Percentiles rank a stretch among this genome's conserved stretches.
These are phyloP conservation scores for Etheostoma nigrum DNA, from an alignment of 2,797 vertebrate species.

Conservation along the genomic window DNA sequence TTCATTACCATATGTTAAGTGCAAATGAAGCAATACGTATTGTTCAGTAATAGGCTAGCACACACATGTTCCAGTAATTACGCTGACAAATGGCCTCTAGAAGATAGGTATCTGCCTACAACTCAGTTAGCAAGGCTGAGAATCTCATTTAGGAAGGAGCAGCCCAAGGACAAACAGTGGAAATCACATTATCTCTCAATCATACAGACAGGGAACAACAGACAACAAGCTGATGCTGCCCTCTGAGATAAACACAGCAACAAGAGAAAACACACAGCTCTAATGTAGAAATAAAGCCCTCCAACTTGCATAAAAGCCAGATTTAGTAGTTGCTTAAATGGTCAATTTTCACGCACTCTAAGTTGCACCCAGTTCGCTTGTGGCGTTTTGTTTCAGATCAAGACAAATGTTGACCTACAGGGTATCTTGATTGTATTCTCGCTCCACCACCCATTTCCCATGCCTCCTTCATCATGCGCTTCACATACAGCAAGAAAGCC, in stretches of 20 bases:
- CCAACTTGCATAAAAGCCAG: conserved; percentile 26
- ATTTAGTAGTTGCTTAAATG: conserved; percentile 36
- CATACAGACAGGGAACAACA: conserved; percentile 56
- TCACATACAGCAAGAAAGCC: conserved; percentile 18
- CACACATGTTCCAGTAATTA: conserved; percentile 66
- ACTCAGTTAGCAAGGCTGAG: conserved; percentile 69
- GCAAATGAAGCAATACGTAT: conserved; percentile 4
- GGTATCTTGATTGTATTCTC: neutral
- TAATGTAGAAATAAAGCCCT: conserved; percentile 46
- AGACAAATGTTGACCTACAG: conserved; percentile 22
- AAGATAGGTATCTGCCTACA: conserved; percentile 69
- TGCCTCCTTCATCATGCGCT: neutral
- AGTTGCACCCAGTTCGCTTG: conserved; percentile 8
- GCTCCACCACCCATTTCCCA: conserved; percentile 12
- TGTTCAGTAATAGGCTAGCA: conserved; percentile 14
- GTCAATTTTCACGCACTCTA: conserved; percentile 2
- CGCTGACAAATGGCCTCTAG: conserved; percentile 65
- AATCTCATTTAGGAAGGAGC: conserved; percentile 69
- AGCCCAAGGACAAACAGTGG: conserved; percentile 69
- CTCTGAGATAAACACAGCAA: conserved; percentile 55
- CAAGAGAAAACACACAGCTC: conserved; percentile 46
- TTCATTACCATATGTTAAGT: conserved; percentile 11
- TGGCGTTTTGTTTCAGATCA: conserved; percentile 12
- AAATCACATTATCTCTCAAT: conserved; percentile 78
- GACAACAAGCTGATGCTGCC: conserved; percentile 48